Evolutionary conservation across 2,797 vertebrate species (phyloP).

Genomic region (Ammospiza maritima): DNA sequence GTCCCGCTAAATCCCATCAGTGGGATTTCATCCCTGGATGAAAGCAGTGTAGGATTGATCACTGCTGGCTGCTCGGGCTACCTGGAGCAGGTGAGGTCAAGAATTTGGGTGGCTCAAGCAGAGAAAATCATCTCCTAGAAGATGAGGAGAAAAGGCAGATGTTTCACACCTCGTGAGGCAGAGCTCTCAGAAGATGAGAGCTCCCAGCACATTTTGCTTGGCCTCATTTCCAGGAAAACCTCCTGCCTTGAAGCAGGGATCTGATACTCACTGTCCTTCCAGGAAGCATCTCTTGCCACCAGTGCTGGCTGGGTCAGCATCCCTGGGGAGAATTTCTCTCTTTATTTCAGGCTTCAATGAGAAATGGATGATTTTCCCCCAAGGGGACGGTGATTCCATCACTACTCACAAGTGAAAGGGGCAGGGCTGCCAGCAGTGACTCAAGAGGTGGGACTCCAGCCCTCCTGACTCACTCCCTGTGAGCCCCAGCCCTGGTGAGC

Average conservation of each 20-base stretch:
- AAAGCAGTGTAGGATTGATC: not conserved
- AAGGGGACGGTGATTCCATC: not conserved
- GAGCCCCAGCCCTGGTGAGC: not conserved
- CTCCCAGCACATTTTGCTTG: not conserved
- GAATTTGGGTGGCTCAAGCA: not conserved
- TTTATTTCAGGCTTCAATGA: not conserved
- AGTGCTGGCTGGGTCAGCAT: not conserved
- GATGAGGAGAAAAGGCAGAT: not conserved
- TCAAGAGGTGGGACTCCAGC: not conserved
- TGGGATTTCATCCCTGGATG: not conserved
- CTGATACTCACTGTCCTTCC: not conserved
- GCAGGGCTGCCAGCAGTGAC: not conserved
- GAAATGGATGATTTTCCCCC: not conserved
- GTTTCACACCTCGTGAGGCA: not conserved
- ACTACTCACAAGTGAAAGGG: not conserved
- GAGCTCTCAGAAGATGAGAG: not conserved
- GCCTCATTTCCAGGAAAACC: not conserved
- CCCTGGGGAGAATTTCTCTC: not conserved
- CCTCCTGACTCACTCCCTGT: not conserved
- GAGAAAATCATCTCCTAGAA: not conserved
- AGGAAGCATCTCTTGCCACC: not conserved
- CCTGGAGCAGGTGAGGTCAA: not conserved
- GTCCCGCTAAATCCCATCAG: not conserved
- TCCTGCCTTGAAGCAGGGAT: not conserved
- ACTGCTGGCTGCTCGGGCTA: accelerated